These are phyloP conservation scores for Budorcas taxicolor DNA, from an alignment of 2,113 vertebrate genomes.

Conservation along the genomic window DNA sequence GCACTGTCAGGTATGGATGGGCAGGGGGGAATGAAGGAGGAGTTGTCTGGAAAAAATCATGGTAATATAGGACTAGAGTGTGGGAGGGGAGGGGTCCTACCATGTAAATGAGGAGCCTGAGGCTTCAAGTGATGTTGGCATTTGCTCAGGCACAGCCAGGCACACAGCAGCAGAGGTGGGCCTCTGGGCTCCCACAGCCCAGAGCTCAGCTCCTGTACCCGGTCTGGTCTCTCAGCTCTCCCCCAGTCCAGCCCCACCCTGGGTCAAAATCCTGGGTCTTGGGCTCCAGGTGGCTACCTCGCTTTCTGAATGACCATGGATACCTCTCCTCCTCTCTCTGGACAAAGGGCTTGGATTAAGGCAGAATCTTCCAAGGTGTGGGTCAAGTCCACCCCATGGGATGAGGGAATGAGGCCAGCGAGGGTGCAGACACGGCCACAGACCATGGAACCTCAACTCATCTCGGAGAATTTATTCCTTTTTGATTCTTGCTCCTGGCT, in stretches of 20 bases:
- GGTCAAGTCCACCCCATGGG: not conserved
- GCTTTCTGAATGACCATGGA: not conserved
- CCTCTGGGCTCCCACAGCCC: not conserved
- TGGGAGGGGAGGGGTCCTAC: not conserved
- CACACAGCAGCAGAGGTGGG: not conserved
- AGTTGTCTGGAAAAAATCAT: not conserved
- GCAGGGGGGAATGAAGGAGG: rapidly evolving
- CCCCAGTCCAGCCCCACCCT: not conserved
- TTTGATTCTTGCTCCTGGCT: not conserved
- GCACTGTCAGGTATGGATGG: not conserved
- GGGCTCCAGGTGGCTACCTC: not conserved
- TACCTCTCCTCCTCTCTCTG: not conserved
- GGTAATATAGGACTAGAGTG: not conserved
- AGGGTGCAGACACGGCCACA: not conserved
- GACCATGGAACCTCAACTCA: not conserved
- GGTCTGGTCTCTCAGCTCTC: too few species aligned
- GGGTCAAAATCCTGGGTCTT: not conserved
- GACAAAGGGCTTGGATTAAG: not conserved
- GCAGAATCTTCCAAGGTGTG: not conserved
- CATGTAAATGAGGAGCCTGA: not conserved
- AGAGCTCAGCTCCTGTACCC: not conserved
- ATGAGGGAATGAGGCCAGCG: not conserved
- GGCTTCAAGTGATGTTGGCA: not conserved
- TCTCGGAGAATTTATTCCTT: not conserved
- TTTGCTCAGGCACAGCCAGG: not conserved